Evolutionary conservation across 2,113 vertebrate genomes (phyloP).

Genomic region (Equus przewalskii): DNA sequence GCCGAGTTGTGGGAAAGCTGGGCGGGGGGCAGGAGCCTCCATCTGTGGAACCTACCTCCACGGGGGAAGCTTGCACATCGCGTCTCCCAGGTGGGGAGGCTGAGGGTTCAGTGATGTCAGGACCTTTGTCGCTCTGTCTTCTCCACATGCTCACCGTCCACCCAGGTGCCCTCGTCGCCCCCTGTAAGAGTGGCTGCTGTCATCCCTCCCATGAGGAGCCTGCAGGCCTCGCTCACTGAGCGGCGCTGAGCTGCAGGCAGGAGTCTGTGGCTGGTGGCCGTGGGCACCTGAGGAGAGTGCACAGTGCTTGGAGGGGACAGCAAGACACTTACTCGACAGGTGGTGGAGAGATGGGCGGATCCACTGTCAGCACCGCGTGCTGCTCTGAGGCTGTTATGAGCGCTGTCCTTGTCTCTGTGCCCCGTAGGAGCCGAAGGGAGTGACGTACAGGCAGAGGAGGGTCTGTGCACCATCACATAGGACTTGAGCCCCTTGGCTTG

Average conservation of each 20-base stretch:
- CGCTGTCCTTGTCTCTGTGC: no score
- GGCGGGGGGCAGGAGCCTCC: background rate
- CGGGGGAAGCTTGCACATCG: no score
- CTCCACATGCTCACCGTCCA: fast-evolving
- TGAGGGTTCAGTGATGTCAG: background rate
- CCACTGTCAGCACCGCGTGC: background rate
- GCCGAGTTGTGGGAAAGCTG: background rate
- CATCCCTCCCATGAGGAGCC: background rate
- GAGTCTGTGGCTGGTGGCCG: background rate
- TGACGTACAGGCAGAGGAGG: background rate
- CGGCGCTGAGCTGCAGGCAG: background rate
- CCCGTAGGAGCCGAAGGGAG: background rate
- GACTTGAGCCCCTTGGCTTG: background rate
- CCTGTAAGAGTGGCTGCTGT: background rate
- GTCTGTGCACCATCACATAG: background rate
- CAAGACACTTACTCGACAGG: fast-evolving
- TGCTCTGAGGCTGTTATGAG: no score
- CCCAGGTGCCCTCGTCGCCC: background rate
- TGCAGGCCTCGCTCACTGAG: no score
- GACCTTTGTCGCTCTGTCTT: background rate
- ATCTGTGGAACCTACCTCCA: no score
- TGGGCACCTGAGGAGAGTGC: background rate
- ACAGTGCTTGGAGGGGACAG: background rate
- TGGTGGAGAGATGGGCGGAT: background rate
- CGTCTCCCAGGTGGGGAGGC: background rate